Evolutionary conservation across 2,888 invertebrate genomes (phyloP), one percentile per base, ranked within the genome.

Genomic region (Meghimatium bilineatum): DNA sequence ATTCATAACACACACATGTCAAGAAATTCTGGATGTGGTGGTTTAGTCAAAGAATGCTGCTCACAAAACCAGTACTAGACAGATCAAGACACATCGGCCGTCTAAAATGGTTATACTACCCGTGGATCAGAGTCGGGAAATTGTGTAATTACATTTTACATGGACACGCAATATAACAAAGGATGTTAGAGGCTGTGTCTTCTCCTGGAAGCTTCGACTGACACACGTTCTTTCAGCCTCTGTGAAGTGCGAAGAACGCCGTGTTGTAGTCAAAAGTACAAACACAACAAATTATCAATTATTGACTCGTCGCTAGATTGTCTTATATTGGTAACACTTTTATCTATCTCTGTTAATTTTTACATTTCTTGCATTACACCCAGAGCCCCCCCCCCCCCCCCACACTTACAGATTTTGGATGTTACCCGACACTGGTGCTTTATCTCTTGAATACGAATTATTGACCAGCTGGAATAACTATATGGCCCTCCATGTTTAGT

Each of bases 91-190:
- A 66, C 66, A 66, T 1, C 32, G 66, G 66, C 66, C 66, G 32
- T 66, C 66, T 32, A 32, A 29, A 66, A 32, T 63, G 26, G 60
- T 63, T 63, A n/a, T 63, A 63, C 60, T 63, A 63, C n/a, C 26
- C 12, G 32, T 32, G 32, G 29, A 71, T 72, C 44, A 44, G 1
- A 12, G n/a, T n/a, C 2, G n/a, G 72, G 44, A 72, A 44, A 29
- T n/a, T 3, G 72, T 8, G n/a, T 72, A 49, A 72, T 49, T 49
- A 72, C 72, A 72, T 44, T 44, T n/a, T 1, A 8, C n/a, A 17
- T 10, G 66, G 17, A 66, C 66, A 66, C 66, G 66, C 72, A 72
- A 72, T 26, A 32, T 12, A 44, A 72, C 44, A 72, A 72, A 72
- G 38, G 44, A 72, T 29, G 72, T n/a, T 44, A 17, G 44, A 29